These are phyloP conservation scores for Pedetes capensis DNA, from an alignment of 2,113 vertebrate species.

Conservation along the genomic window DNA sequence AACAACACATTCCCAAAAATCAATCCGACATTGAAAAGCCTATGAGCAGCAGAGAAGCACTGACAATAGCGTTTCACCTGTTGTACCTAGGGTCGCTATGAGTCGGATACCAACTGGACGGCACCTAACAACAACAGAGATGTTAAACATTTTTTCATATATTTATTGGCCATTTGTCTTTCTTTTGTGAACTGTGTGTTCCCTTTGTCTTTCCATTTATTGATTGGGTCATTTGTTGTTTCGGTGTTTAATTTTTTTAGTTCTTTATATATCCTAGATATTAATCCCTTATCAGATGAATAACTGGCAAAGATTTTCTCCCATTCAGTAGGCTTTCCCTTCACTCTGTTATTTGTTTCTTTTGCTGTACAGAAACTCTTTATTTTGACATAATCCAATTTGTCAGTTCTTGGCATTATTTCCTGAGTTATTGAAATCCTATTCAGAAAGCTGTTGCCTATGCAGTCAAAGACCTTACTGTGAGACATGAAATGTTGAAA, in stretches of 20 bases:
- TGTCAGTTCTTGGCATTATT: background rate
- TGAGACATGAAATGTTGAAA: background rate
- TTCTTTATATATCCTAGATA: background rate
- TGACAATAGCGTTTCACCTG: no score
- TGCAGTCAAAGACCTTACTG: background rate
- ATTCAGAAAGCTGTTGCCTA: background rate
- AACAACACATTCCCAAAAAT: no score
- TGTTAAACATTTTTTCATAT: background rate
- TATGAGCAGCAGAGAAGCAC: no score
- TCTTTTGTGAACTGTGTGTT: background rate
- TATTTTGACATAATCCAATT: background rate
- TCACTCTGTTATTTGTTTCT: background rate
- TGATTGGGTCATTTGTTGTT: background rate
- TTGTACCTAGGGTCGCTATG: no score
- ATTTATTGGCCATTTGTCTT: background rate
- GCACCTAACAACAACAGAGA: no score
- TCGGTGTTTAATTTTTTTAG: background rate
- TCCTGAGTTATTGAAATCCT: background rate
- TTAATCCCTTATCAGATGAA: background rate
- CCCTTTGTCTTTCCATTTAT: background rate
- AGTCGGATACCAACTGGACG: no score
- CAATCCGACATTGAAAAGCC: no score
- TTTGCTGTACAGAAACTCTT: background rate
- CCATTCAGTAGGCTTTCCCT: background rate
- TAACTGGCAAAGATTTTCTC: background rate